Percentiles rank a stretch among this genome's conserved stretches.
phyloP scores from a whole-genome alignment of 2,113 vertebrate species.

The Macquaria australasica region DNA sequence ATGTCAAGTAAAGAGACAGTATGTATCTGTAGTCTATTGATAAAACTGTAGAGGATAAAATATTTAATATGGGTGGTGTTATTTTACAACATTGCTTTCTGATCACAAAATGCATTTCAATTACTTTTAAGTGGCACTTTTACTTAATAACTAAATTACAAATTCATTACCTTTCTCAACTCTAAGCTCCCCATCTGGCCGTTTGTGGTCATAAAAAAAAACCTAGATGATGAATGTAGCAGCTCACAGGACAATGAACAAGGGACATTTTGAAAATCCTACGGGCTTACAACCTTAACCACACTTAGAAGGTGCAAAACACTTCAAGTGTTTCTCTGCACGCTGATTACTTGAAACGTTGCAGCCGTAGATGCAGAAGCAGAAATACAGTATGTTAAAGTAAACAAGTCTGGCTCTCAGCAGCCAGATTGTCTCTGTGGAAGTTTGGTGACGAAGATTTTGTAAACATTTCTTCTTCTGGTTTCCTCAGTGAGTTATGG shows the following conservation, averaged over 20 bases:
- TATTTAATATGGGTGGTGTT: neutral
- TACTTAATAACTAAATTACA: neutral
- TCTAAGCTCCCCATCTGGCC: neutral
- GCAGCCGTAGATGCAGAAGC: no score
- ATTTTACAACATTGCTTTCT: neutral
- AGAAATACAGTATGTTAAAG: no score
- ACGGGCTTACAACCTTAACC: neutral
- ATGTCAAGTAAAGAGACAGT: neutral
- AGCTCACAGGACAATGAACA: slow-evolving; percentile 10
- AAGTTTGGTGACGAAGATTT: no score
- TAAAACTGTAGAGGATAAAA: neutral
- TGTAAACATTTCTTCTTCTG: no score
- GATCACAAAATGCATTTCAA: neutral
- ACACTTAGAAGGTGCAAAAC: neutral
- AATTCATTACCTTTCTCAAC: neutral
- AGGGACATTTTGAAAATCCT: slow-evolving; percentile 7
- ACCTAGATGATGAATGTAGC: slow-evolving; percentile 1
- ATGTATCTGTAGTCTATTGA: neutral
- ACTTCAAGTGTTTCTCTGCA: neutral
- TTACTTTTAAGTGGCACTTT: neutral
- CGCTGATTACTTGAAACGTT: neutral
- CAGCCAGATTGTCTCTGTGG: no score
- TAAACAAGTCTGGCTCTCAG: no score
- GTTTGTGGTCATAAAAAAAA: neutral
- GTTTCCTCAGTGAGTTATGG: no score